Conservation (phyloP, 2,888 invertebrate species). For the Tetheella fluctuosa region DNA sequence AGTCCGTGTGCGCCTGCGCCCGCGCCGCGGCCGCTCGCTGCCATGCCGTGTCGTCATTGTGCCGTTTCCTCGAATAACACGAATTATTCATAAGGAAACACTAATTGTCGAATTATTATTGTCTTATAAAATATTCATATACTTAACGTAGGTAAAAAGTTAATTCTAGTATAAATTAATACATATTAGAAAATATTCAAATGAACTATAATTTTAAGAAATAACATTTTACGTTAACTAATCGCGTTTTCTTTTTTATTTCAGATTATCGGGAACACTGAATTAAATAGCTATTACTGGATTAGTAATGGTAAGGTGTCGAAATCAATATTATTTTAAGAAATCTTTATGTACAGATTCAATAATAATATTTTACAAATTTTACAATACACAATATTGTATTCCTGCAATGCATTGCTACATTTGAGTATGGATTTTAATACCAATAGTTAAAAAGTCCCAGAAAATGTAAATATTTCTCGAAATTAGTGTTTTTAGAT, state of each 20-base stretch:
- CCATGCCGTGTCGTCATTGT: conserved; percentile 15
- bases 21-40: conserved; percentile 20
- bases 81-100: conserved; percentile 47
- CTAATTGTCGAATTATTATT: conserved; percentile 34
- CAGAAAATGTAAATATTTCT: too few relatives aligned
- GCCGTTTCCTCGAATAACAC: conserved; percentile 43
- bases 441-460: too few relatives aligned
- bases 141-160: conserved; percentile 15
- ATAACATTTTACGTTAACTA: background rate
- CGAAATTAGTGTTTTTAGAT: too few relatives aligned
- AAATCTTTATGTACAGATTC: background rate
- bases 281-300: background rate
- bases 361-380: too few relatives aligned
- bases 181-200: too few relatives aligned
- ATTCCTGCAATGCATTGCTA: too few relatives aligned
- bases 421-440: too few relatives aligned
- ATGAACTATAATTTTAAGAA: background rate
- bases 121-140: conserved; percentile 31
- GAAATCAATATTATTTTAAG: background rate
- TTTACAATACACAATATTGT: too few relatives aligned
- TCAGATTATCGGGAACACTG: conserved; percentile 4
- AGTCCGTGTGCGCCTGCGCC: conserved; percentile 20
- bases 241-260: background rate
- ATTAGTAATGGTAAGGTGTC: background rate
- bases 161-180: background rate